A percentile compares a stretch with the other conserved stretches of the same genome.
Conservation (phyloP, 2,113 vertebrate genomes). For the Salvelinus alpinus region DNA sequence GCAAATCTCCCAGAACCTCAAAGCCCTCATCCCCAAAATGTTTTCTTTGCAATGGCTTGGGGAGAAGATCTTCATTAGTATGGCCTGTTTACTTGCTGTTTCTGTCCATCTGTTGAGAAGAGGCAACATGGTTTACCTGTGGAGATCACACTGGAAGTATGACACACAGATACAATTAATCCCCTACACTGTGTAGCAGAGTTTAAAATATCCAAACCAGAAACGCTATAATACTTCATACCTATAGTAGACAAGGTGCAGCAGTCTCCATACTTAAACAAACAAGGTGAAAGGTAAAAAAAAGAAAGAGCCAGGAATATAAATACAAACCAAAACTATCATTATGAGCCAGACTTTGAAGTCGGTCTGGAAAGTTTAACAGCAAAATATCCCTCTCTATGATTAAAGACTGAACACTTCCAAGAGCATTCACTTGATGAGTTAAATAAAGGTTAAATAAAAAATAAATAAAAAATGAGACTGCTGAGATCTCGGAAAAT, state of each 20-base stretch:
- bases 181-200: constrained; percentile 23
- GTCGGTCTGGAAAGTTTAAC: not conserved
- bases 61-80: constrained; percentile 59
- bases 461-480: not conserved
- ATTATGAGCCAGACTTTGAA: constrained; percentile 16
- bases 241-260: not conserved
- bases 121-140: constrained; percentile 41
- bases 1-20: constrained; percentile 61
- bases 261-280: not conserved
- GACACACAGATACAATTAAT: constrained; percentile 45
- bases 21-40: constrained; percentile 60
- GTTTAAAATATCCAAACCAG: constrained; percentile 37
- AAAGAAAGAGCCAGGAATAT: not conserved
- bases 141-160: constrained; percentile 46
- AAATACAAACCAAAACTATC: not conserved
- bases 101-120: constrained; percentile 66
- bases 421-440: not conserved
- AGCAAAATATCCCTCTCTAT: not conserved
- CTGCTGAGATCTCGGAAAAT: not conserved
- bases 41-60: constrained; percentile 52
- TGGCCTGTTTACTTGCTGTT: constrained; percentile 59
- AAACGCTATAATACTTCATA: not conserved
- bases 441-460: no score
- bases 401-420: constrained; percentile 1
- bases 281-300: not conserved